These are phyloP conservation scores for Sporophila hypoxantha DNA, from an alignment of 2,113 vertebrate genomes.

Conservation along the genomic window DNA sequence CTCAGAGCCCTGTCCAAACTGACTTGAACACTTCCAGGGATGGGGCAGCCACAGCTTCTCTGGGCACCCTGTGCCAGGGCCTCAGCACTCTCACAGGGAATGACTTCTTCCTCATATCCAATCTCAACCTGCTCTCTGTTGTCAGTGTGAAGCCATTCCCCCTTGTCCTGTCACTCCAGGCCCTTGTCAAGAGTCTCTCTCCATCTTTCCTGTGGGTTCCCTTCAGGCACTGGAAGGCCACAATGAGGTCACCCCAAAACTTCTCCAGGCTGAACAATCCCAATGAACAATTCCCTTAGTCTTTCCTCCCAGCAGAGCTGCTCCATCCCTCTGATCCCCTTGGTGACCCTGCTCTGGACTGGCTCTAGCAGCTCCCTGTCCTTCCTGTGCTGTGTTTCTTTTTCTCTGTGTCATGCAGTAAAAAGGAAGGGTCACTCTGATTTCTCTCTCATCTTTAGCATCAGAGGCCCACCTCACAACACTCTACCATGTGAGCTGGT, in stretches of 20 bases:
- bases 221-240: neutral
- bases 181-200: neutral
- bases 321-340: neutral
- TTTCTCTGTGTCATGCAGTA: neutral
- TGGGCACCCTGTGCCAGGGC: neutral
- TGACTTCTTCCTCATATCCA: accelerated
- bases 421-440: neutral
- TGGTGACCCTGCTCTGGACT: neutral
- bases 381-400: neutral
- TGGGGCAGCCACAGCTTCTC: neutral
- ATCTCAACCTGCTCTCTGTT: accelerated
- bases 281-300: neutral
- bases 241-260: neutral
- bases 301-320: neutral
- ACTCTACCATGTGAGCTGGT: accelerated
- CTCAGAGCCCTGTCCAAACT: neutral
- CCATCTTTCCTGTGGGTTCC: neutral
- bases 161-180: neutral
- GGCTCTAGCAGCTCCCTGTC: neutral
- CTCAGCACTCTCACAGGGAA: neutral
- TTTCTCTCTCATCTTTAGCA: neutral
- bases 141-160: accelerated
- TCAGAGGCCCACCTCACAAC: neutral
- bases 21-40: neutral
- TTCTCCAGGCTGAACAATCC: neutral